Evolutionary conservation across 1,140 invertebrate genomes (phyloP).

Genomic region (Euura lappo): DNA sequence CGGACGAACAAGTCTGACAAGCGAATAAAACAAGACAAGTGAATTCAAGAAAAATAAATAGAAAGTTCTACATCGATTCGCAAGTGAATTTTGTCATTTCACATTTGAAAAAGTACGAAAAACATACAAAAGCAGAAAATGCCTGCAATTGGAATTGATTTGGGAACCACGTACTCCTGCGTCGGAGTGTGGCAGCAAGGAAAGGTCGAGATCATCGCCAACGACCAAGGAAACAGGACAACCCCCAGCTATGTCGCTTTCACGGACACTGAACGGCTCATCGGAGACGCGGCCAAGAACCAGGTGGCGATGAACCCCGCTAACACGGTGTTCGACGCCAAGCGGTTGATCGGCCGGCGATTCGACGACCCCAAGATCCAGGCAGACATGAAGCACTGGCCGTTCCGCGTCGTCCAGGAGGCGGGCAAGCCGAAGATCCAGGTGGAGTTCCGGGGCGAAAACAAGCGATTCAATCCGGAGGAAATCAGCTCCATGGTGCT

Average conservation of each 20-base stretch:
- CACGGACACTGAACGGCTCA: too few species aligned
- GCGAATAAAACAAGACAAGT: not conserved
- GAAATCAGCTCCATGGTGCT: conserved; percentile 62
- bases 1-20: not conserved
- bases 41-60: not conserved
- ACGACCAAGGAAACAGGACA: too few species aligned
- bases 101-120: too few species aligned
- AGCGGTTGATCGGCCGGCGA: conserved; percentile 60
- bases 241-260: too few species aligned
- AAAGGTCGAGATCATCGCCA: too few species aligned
- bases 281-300: not conserved
- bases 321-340: conserved; percentile 60
- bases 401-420: conserved; percentile 70
- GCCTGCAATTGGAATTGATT: conserved; percentile 74
- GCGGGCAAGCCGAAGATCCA: conserved; percentile 68
- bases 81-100: conserved; percentile 55
- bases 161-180: conserved; percentile 61
- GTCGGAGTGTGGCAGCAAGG: too few species aligned
- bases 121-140: conserved; percentile 37
- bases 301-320: conserved; percentile 72
- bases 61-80: conserved; percentile 29
- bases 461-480: conserved; percentile 76
- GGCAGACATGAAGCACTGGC: conserved; percentile 62
- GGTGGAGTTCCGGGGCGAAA: conserved; percentile 75
- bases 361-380: conserved; percentile 68